These are phyloP conservation scores for Drosophila birchii DNA, from an alignment of 2,888 invertebrate genomes.

Conservation along the genomic window DNA sequence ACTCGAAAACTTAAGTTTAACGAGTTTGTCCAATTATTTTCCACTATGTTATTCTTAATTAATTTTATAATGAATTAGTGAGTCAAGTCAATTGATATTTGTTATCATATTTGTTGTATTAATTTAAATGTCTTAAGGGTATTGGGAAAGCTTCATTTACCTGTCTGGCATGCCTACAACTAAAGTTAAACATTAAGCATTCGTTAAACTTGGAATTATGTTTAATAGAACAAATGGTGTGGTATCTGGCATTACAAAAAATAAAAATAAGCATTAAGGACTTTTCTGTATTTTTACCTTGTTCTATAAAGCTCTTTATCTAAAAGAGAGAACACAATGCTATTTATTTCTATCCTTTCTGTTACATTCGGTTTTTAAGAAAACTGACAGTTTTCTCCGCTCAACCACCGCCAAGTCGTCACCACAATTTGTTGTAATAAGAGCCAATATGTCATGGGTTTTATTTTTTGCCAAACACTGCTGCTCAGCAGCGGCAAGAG, in stretches of 20 bases:
- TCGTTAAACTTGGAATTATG: too few species aligned
- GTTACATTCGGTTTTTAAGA: too few species aligned
- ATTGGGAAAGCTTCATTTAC: background rate
- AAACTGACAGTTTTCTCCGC: constrained; percentile 30
- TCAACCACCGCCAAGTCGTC: constrained; percentile 74
- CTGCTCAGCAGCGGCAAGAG: constrained; percentile 24
- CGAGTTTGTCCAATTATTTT: background rate
- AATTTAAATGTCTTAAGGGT: background rate
- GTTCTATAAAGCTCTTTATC: too few species aligned
- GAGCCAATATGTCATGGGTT: constrained; percentile 78
- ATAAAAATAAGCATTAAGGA: too few species aligned
- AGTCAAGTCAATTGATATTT: background rate
- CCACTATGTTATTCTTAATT: background rate
- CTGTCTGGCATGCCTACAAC: too few species aligned
- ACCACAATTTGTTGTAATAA: constrained; percentile 82
- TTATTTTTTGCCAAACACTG: constrained; percentile 50
- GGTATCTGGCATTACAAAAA: too few species aligned
- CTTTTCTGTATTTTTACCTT: too few species aligned
- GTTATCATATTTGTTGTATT: too few species aligned
- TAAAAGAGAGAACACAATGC: background rate
- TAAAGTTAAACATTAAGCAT: too few species aligned
- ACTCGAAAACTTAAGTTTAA: background rate
- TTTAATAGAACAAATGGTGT: too few species aligned
- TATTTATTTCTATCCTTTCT: background rate
- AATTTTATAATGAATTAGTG: background rate